These are phyloP conservation scores for Ypsolopha sequella DNA, from an alignment of 2,888 invertebrate genomes.

Conservation along the genomic window DNA sequence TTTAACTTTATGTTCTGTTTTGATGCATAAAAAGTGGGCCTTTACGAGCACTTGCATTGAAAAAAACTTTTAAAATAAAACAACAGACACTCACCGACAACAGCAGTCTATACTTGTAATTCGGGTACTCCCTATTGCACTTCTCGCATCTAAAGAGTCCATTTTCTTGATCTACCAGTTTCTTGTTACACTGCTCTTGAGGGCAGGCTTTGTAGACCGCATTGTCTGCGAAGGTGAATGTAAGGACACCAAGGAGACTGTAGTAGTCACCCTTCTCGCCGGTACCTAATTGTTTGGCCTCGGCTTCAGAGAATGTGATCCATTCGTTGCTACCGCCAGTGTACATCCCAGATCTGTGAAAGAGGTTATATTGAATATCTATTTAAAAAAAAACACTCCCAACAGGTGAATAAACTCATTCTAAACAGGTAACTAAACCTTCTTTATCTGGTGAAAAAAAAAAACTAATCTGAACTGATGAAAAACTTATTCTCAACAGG, in stretches of 20 bases:
- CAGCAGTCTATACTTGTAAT: constrained; percentile 89
- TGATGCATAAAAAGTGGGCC: too few species aligned
- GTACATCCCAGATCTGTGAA: constrained; percentile 45
- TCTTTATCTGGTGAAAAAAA: too few species aligned
- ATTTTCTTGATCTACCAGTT: constrained; percentile 89
- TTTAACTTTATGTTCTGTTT: too few species aligned
- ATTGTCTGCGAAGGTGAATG: constrained; percentile 85
- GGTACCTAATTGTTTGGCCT: constrained; percentile 76
- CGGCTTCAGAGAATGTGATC: constrained; percentile 83
- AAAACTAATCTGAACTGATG: too few species aligned
- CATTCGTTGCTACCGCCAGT: constrained; percentile 73
- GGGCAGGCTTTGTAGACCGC: constrained; percentile 94
- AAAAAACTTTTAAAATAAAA: too few species aligned
- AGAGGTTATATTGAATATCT: too few species aligned
- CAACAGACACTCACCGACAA: constrained; percentile 74
- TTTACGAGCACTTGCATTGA: too few species aligned
- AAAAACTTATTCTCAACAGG: too few species aligned
- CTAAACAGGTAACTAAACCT: too few species aligned
- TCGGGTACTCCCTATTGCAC: constrained; percentile 86
- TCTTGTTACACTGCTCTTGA: constrained; percentile 92
- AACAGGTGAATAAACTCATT: too few species aligned
- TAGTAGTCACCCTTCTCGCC: constrained; percentile 88
- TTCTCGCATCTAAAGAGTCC: constrained; percentile 95
- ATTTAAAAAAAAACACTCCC: too few species aligned
- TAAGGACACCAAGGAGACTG: constrained; percentile 81